These are phyloP conservation scores for Formica selysi DNA, from an alignment of 1,140 invertebrate genomes.

Conservation along the genomic window DNA sequence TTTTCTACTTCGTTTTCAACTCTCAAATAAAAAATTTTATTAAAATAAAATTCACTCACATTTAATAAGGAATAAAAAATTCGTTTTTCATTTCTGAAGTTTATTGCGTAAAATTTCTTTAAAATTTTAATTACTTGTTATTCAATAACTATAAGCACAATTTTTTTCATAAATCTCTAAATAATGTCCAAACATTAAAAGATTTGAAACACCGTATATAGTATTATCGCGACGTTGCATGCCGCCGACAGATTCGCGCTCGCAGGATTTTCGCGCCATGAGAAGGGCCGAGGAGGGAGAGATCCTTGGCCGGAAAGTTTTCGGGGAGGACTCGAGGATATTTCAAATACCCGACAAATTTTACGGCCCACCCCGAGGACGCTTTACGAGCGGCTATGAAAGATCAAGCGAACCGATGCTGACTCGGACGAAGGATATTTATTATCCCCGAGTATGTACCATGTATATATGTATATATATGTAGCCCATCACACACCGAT, in stretches of 20 bases:
- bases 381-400: slow-evolving; percentile 79
- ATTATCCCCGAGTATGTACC: slow-evolving; percentile 73
- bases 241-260: slow-evolving; percentile 5
- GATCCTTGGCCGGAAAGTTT: slow-evolving; percentile 48
- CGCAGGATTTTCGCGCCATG: slow-evolving; percentile 23
- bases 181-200: neutral
- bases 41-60: slow-evolving; percentile 7
- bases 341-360: slow-evolving; percentile 77
- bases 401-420: slow-evolving; percentile 80
- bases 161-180: neutral
- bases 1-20: neutral
- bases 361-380: slow-evolving; percentile 70
- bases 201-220: neutral
- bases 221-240: neutral
- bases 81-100: neutral
- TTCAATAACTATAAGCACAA: neutral
- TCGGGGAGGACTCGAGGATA: slow-evolving; percentile 58
- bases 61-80: neutral
- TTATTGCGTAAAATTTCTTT: neutral
- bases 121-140: neutral
- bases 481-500: slow-evolving; percentile 29
- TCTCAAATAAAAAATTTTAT: neutral
- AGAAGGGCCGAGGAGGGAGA: neutral
- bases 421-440: slow-evolving; percentile 79
- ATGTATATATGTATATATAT: slow-evolving; percentile 52